Evolutionary conservation across 2,797 vertebrate genomes (phyloP), one percentile per base, ranked within the genome.

Genomic region (Tokudaia muenninki): DNA sequence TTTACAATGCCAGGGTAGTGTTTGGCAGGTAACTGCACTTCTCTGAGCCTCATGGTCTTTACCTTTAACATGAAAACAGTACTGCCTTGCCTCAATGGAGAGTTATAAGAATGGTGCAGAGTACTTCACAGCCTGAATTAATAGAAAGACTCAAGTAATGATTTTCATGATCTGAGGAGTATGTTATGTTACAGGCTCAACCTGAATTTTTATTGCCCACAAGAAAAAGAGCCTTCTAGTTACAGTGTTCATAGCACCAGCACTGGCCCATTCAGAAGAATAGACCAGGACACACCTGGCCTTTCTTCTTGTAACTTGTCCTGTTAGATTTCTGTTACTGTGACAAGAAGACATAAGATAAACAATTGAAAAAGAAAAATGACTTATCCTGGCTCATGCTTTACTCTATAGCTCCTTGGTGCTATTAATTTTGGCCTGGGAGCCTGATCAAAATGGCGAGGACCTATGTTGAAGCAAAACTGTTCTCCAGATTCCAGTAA

Each of bases 1-100:
- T 88, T 96, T 41, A 92, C 14, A 50, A 82, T 4, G 74, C 17
- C 41, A 67, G n/a, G 63, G 52, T 82, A 72, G 94, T 63, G 79
- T 59, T 83, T 7, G 47, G 14, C 37, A 79, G 79, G 9, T 44
- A 55, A 90, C 5, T 22, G 44, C 79, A 67, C 12, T 34, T 88
- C 74, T 97, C 77, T 92, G 91, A 81, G 4, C 16, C 22, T 81
- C 19, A n/a, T 0, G 63, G 34, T 47, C 52, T 97, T 94, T 59
- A 92, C 34, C 52, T 96, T 93, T 93, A 55, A 59, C 19, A 57
- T 26, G 14, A 63, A 82, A 81, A 74, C 63, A 77, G 47, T 29
- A 67, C 3, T 3, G 4, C 12, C 13, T 63, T 87, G n/a, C 12
- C 44, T 84, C 50, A 52, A 0, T 61, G 37, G 11, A 83, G 8